These are phyloP conservation scores for Engystomops pustulosus DNA, from an alignment of 2,113 vertebrate species.

Conservation along the genomic window DNA sequence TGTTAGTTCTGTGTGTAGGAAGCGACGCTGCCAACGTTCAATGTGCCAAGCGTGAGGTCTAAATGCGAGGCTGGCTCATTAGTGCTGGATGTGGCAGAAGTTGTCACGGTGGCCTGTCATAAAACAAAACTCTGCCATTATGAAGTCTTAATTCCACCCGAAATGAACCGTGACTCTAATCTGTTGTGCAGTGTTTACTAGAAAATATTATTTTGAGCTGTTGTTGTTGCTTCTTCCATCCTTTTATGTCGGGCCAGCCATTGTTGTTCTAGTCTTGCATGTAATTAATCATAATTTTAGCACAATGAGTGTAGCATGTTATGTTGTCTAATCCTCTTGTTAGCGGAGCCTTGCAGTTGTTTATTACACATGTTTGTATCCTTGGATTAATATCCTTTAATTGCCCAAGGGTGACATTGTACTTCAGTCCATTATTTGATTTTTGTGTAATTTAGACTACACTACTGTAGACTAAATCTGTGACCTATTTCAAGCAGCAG, in stretches of 20 bases:
- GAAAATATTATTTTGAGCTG: background rate
- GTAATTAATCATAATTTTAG: conserved; percentile 7
- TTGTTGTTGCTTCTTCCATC: background rate
- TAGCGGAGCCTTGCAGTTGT: background rate
- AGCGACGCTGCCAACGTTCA: conserved; percentile 22
- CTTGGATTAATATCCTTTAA: background rate
- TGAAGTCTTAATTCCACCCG: conserved; percentile 6
- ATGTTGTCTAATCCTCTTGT: background rate
- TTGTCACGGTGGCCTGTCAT: conserved; percentile 40
- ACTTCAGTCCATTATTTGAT: background rate
- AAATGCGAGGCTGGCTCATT: conserved; percentile 39
- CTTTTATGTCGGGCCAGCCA: background rate
- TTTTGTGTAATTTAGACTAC: background rate
- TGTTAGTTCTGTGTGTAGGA: conserved; percentile 42
- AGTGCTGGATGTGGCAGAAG: conserved; percentile 27
- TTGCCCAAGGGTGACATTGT: background rate
- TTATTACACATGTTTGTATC: background rate
- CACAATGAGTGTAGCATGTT: background rate
- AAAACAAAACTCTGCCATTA: conserved; percentile 6
- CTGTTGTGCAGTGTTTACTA: background rate
- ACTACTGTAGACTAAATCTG: too few species aligned
- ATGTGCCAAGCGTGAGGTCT: conserved; percentile 22
- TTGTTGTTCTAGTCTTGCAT: background rate
- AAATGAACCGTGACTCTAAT: background rate
- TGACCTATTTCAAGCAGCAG: too few species aligned